Percentiles rank a stretch among this genome's conserved stretches.
These are phyloP conservation scores for Patella vulgata DNA, from an alignment of 1,140 invertebrate genomes.

Conservation along the genomic window DNA sequence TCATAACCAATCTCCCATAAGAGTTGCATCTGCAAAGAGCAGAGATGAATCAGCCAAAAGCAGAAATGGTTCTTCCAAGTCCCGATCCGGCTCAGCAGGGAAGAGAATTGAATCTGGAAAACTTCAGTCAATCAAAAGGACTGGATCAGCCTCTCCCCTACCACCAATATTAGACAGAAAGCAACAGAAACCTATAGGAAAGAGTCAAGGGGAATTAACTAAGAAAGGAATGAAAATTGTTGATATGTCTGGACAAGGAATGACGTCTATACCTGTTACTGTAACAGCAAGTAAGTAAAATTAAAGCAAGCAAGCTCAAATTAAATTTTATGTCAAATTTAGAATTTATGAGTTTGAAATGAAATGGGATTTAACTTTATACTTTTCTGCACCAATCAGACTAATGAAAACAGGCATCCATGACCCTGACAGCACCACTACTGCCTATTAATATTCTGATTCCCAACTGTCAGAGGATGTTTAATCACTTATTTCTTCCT, in stretches of 20 bases:
- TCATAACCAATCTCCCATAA: conserved; percentile 4
- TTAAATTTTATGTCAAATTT: no score
- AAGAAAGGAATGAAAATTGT: conserved; percentile 43
- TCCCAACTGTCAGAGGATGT: no score
- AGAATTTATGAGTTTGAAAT: no score
- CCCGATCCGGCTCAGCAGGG: neutral
- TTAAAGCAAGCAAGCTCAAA: no score
- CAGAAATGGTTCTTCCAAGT: conserved; percentile 5
- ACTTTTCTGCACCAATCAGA: no score
- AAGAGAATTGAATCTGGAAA: neutral
- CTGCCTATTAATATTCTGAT: no score
- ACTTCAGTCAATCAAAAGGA: conserved; percentile 32
- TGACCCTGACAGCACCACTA: no score
- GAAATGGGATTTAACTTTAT: no score
- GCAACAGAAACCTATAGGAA: no score
- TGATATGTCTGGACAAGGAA: conserved; percentile 52
- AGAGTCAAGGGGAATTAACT: conserved; percentile 21
- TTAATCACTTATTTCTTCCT: no score
- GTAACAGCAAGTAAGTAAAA: conserved; percentile 42
- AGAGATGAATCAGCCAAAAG: neutral
- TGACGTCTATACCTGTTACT: conserved; percentile 46
- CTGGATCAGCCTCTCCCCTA: conserved; percentile 10
- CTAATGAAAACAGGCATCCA: no score
- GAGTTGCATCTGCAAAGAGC: neutral
- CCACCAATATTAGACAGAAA: no score